Percentiles rank a stretch among this genome's conserved stretches.
Conservation (phyloP, 2,888 invertebrate species). For the Ctenicera cuprea region DNA sequence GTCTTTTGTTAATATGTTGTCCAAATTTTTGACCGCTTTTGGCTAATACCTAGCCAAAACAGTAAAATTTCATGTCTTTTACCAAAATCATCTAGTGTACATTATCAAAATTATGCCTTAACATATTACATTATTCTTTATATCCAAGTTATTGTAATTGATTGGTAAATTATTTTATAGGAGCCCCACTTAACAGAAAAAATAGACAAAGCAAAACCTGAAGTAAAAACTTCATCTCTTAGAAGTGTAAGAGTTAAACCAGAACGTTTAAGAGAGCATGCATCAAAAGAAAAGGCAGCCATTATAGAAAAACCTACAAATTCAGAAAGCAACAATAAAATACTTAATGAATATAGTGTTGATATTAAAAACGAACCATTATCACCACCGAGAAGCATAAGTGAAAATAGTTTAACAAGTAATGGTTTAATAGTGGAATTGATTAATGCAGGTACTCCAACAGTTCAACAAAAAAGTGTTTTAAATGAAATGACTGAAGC, state of each 20-base stretch:
- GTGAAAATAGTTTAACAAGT: constrained; percentile 47
- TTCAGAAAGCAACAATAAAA: constrained; percentile 63
- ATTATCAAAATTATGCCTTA: too few relatives aligned
- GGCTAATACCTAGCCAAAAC: too few relatives aligned
- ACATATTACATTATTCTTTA: too few relatives aligned
- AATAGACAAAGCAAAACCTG: constrained; percentile 68
- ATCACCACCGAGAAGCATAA: constrained; percentile 48
- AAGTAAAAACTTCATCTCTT: constrained; percentile 73
- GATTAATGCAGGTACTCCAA: constrained; percentile 22
- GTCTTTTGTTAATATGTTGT: too few relatives aligned
- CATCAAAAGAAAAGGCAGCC: constrained; percentile 48
- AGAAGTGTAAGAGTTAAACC: constrained; percentile 83
- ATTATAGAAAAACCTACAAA: constrained; percentile 52
- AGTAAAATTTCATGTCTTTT: too few relatives aligned
- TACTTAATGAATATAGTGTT: constrained; percentile 43
- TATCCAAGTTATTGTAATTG: too few relatives aligned
- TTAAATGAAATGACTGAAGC: constrained; percentile 13
- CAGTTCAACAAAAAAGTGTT: constrained; percentile 29
- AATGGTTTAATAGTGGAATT: constrained; percentile 49
- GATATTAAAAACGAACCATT: constrained; percentile 56
- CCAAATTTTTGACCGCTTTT: too few relatives aligned
- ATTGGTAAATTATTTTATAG: constrained; percentile 29
- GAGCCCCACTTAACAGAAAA: constrained; percentile 14
- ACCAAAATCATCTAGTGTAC: too few relatives aligned
- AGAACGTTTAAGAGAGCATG: constrained; percentile 70